phyloP scores from a whole-genome alignment of 2,113 vertebrate genomes.

The Parus major region DNA sequence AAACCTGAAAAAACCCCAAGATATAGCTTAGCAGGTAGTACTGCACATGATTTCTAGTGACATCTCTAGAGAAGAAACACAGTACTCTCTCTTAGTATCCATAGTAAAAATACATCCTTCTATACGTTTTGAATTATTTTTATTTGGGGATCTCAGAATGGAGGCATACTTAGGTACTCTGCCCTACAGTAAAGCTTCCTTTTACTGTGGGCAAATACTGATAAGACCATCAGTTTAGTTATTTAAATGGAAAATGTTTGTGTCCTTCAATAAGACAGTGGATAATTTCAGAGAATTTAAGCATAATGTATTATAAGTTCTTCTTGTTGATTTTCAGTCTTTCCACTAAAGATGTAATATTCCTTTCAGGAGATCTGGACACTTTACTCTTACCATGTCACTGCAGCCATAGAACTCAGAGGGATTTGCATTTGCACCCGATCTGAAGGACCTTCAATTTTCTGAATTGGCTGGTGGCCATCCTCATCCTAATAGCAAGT shows the following conservation, averaged over 20 bases:
- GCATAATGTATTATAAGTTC: not conserved
- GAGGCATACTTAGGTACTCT: not conserved
- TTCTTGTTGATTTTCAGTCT: not conserved
- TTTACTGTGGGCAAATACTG: not conserved
- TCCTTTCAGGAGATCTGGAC: not conserved
- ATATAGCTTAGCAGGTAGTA: not conserved
- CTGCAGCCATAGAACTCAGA: not conserved
- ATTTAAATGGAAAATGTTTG: not conserved
- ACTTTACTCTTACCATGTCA: not conserved
- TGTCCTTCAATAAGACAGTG: not conserved
- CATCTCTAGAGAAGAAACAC: not conserved
- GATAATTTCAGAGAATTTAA: not conserved
- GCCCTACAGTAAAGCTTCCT: not conserved
- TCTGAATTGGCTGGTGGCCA: not conserved
- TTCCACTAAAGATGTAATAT: not conserved
- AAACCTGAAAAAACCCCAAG: not conserved
- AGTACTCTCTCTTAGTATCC: too few species aligned
- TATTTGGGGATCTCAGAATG: not conserved
- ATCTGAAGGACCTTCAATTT: not conserved
- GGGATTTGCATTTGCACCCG: not conserved
- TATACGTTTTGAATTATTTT: not conserved
- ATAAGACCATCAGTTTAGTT: not conserved
- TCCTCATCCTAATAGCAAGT: not conserved
- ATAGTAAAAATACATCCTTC: not conserved
- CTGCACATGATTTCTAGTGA: not conserved